These are phyloP conservation scores for Tolypeutes matacus DNA, from an alignment of 2,797 vertebrate genomes.

Conservation along the genomic window DNA sequence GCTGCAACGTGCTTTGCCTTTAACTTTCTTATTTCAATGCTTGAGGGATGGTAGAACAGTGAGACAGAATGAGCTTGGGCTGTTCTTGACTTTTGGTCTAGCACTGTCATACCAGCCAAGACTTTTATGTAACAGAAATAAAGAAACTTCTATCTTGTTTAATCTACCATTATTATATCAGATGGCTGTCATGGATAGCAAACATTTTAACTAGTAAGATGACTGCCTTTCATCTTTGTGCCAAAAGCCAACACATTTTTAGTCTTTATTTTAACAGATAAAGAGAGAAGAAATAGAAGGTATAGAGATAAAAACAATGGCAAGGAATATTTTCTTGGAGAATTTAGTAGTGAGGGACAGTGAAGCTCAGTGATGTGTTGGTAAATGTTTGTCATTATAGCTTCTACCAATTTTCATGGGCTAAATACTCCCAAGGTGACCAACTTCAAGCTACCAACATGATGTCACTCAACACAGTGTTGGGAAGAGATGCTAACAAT, in stretches of 20 bases:
- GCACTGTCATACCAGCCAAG: too few relatives aligned
- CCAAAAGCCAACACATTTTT: not conserved
- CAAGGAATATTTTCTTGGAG: not conserved
- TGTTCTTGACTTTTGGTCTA: too few relatives aligned
- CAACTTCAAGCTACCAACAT: not conserved
- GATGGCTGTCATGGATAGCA: not conserved
- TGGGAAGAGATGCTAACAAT: not conserved
- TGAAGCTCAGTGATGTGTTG: not conserved
- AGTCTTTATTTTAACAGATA: not conserved
- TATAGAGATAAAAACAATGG: not conserved
- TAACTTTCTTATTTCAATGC: not conserved
- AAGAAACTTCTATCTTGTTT: not conserved
- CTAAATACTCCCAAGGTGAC: not conserved
- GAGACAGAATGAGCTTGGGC: not conserved
- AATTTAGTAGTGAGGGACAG: not conserved
- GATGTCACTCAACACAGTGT: not conserved
- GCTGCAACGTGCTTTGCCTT: not conserved
- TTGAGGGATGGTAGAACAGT: not conserved
- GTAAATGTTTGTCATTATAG: not conserved
- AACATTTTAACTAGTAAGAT: not conserved
- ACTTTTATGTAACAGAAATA: not conserved
- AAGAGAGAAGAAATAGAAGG: not conserved
- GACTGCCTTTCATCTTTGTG: slow-evolving; percentile 41
- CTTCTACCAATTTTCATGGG: not conserved
- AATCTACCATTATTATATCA: not conserved